Percentiles rank a stretch among this genome's conserved stretches.
phyloP scores from a whole-genome alignment of 1,140 invertebrate genomes.

The Stegodyphus dumicola region DNA sequence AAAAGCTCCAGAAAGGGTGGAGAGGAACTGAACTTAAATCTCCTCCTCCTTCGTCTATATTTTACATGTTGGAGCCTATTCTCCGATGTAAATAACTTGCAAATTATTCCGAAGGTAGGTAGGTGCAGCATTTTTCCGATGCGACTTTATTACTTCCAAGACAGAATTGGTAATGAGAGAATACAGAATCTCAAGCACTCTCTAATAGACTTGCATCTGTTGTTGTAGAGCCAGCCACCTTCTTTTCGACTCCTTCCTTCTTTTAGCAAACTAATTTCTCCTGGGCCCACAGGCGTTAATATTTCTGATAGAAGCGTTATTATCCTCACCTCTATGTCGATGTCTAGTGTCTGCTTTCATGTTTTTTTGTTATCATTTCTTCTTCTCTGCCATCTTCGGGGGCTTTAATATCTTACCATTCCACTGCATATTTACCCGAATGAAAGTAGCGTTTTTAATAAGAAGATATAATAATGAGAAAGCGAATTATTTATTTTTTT shows the following conservation, averaged over 20 bases:
- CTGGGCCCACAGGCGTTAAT: slow-evolving; percentile 50
- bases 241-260: neutral
- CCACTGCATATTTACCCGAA: neutral
- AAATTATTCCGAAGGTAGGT: slow-evolving; percentile 33
- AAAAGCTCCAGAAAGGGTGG: neutral
- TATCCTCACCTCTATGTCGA: slow-evolving; percentile 1
- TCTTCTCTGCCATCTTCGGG: no score
- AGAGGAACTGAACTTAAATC: slow-evolving; percentile 2
- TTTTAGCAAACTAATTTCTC: slow-evolving; percentile 57
- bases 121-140: slow-evolving; percentile 32
- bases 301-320: slow-evolving; percentile 51
- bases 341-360: no score
- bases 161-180: slow-evolving; percentile 42
- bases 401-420: slow-evolving; percentile 37
- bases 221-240: neutral
- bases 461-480: slow-evolving; percentile 58
- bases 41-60: slow-evolving; percentile 4
- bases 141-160: slow-evolving; percentile 41
- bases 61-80: slow-evolving; percentile 6
- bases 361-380: no score
- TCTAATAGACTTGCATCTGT: slow-evolving; percentile 34
- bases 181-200: neutral
- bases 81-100: slow-evolving; percentile 57
- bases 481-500: neutral
- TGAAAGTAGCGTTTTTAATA: slow-evolving; percentile 24